Base-by-base conservation (phyloP, 2,888 invertebrate genomes). In the Rhingia campestris region DNA sequence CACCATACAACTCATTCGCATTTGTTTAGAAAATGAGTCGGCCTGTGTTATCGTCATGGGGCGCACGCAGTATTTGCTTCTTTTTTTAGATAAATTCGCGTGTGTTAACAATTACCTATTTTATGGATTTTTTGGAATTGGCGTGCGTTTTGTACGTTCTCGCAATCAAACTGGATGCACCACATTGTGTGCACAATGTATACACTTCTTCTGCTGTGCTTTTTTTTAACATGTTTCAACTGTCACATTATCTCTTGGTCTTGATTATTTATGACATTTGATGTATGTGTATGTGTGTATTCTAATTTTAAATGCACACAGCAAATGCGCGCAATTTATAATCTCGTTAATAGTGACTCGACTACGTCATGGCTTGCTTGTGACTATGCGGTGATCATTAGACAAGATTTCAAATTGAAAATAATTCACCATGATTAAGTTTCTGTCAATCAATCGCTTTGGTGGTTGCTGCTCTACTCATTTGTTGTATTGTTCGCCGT, bases 61-160 rank as follows among this genome's bases (percentile, higher is more conserved):
- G 53, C 43, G 53, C 70, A 66, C 53, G 64, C 47, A 61, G 51
- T 51, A 35, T 75, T 64, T 39, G 32, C 14, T 35, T 56, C 53
- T 66, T 39, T 35, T 59, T 66, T 39, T 30, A 12, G 39, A 67
- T 63, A 73, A 64, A 77, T 77, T 77, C 77, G 51, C 72, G 72
- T 73, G 73, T 67, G 53, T 53, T 82, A 51, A 54, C 77, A n/a
- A n/a, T n/a, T 77, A 82, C 77, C 73, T 82, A 77, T 73, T 77
- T 59, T 63, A 74, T 63, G 53, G 33, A 67, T 74, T 82, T 73
- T 64, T 73, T 69, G 73, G 76, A 54, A 61, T 73, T 63, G 74
- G 56, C 69, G 74, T 30, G 43, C 49, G 61, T 74, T 69, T 73
- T 69, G 49, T 47, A 63, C 37, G 41, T 77, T 61, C 49, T 41